Evolutionary conservation across 2,888 invertebrate genomes (phyloP), one percentile per base, ranked within the genome.

Genomic region (Cerastis leucographa): DNA sequence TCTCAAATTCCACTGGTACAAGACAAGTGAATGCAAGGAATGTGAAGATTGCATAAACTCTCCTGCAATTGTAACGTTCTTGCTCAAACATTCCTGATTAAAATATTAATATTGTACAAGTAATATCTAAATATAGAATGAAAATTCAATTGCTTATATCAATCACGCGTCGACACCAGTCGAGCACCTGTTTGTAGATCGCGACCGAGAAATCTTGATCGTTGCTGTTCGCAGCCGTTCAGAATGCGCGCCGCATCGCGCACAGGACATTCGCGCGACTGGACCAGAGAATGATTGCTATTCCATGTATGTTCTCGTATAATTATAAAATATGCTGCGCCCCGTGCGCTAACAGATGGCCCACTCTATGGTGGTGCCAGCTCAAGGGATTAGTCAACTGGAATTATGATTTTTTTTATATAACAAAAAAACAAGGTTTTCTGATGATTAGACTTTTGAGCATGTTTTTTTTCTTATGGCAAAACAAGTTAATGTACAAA

Each of bases 121-220:
- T 85, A 83, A 85, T 87, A 62, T 86, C 86, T 89, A 89, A 85
- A 89, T 88, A 85, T 89, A 89, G 86, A 87, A 88, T 79, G 85
- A 85, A 83, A 85, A 85, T 86, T 80, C 86, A 84, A 89, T 89
- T 88, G 81, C 79, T 85, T 86, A 88, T 88, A 89, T 89, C 88
- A 88, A 89, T 89, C 89, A 89, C 88, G 87, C 85, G 88, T 88
- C 89, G 81, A 88, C 88, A 86, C 81, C 84, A 86, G 83, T 67
- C 81, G 75, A 88, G 92, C 95, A 95, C 95, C 95, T 95, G 95
- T 95, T 95, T 94, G 91, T 94, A 93, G 94, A 95, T 94, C 94
- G 93, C 93, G 94, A 92, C 92, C 94, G 92, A 94, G 92, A 92
- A 93, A 95, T 95, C 94, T 94, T 93, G 93, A 94, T 94, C 89